Percentiles rank a stretch among this genome's conserved stretches.
phyloP scores from a whole-genome alignment of 2,888 invertebrate species.

The Abrostola tripartita region DNA sequence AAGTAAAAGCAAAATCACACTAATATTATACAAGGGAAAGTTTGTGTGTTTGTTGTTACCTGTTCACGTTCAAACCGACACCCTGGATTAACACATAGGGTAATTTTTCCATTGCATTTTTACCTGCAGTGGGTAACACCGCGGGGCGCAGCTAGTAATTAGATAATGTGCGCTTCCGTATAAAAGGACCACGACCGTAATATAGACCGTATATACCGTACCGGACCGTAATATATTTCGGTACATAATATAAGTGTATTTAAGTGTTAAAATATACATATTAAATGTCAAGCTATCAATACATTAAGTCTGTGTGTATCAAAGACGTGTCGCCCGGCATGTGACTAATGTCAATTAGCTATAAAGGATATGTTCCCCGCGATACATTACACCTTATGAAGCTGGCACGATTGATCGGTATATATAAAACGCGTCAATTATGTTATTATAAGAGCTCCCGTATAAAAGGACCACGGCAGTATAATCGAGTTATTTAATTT shows the following conservation, averaged over 20 bases:
- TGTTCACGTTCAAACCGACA: no score
- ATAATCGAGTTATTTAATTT: constrained; percentile 13
- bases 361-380: constrained; percentile 49
- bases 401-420: constrained; percentile 22
- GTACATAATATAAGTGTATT: no score
- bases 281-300: neutral
- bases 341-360: constrained; percentile 43
- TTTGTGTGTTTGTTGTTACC: no score
- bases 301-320: constrained; percentile 25
- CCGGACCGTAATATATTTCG: no score
- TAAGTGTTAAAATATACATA: neutral
- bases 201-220: no score
- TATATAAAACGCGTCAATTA: constrained; percentile 32
- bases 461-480: constrained; percentile 17
- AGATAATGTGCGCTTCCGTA: neutral
- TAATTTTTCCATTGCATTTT: no score
- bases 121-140: no score
- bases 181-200: neutral
- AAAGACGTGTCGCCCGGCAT: constrained; percentile 39
- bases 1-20: no score
- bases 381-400: constrained; percentile 59
- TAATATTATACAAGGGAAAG: no score
- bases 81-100: no score
- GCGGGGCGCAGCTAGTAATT: no score
- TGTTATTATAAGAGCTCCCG: constrained; percentile 40